These are phyloP conservation scores for Camponotus pennsylvanicus DNA, from an alignment of 1,140 invertebrate species.

Conservation along the genomic window DNA sequence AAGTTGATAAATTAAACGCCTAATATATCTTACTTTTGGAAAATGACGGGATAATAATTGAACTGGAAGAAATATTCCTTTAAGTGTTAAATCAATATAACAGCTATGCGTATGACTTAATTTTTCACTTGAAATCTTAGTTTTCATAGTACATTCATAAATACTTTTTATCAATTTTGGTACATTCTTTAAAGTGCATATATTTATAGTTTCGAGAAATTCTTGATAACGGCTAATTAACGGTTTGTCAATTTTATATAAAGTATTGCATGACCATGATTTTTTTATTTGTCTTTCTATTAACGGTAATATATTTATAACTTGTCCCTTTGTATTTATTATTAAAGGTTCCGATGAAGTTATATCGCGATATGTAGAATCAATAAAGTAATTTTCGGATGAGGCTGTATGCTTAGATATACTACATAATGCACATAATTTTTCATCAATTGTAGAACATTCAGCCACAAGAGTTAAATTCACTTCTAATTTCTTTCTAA, in stretches of 20 bases:
- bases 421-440: neutral
- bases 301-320: neutral
- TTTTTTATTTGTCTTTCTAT: neutral
- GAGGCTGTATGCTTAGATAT: neutral
- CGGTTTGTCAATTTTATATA: neutral
- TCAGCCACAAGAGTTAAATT: neutral
- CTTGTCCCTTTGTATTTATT: neutral
- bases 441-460: neutral
- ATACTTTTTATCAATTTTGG: neutral
- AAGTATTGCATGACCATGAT: neutral
- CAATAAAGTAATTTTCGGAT: slow-evolving; percentile 3
- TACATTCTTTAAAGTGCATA: neutral
- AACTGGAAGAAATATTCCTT: neutral
- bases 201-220: neutral
- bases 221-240: neutral
- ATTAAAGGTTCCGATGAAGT: neutral
- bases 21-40: no score
- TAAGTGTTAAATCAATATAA: neutral
- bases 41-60: neutral
- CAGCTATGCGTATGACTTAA: neutral
- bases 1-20: no score
- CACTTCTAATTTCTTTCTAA: neutral
- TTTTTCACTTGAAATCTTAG: neutral
- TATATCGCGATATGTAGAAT: neutral
- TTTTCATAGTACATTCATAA: neutral